Evolutionary conservation across 2,113 vertebrate species (phyloP), one percentile per base, ranked within the genome.

Genomic region (Atractosteus spatula): DNA sequence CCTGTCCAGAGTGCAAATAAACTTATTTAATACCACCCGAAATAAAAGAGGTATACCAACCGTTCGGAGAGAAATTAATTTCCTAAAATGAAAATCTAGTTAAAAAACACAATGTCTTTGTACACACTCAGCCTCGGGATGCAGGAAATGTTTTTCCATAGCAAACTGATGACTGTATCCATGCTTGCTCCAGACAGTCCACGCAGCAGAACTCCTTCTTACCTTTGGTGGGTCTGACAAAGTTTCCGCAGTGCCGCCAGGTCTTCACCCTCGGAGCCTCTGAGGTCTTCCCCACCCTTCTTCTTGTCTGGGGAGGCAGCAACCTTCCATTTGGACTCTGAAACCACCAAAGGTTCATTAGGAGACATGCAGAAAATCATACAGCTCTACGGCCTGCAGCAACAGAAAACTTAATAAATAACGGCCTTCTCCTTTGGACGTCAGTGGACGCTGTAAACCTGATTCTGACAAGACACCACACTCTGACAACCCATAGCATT

Each of bases 161-260:
- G 29, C 59, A 41, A 62, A 76, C 74, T 73, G 69, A 11, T 56
- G 43, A 78, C 55, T 42, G 72, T 14, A 6, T 72, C 59, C 66
- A 55, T 57, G 55, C 14, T 8, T 55, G 3, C 12, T 59, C 62
- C 55, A 7, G 11, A 11, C 14, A 56, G 69, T 51, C 17, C 7
- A 72, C 3, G 8, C 16, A 64, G 10, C 16, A 68, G 11, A 66
- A 2, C 42, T 8, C 44, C 1, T 45, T 83, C 96, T 94, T 88
- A 98, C 96, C 94, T 92, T 79, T 89, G 91, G 88, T 99, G 97
- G 0, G 93, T 96, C 82, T 88, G 89, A 79, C 97, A 99, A 86
- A 99, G 87, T 77, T 89, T 90, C 68, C 87, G 86, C 80, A 99
- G 94, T 0, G 77, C 89, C 78, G 94, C 92, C 70, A 98, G 88